Evolutionary conservation across 2,113 vertebrate genomes (phyloP).

Genomic region (Pseudopodoces humilis): DNA sequence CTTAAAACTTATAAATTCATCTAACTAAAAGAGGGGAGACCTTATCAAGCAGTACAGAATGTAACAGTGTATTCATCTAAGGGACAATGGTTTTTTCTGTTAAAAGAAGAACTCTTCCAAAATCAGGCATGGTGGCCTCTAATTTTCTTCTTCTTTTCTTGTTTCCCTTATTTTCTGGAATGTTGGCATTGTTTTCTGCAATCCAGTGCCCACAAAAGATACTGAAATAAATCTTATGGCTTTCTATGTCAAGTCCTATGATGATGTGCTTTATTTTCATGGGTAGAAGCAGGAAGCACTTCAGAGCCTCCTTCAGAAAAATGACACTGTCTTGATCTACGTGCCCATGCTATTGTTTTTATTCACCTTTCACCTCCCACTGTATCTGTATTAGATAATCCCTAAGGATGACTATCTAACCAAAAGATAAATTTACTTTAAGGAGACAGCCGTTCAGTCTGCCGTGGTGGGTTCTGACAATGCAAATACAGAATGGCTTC

Average conservation of each 20-base stretch:
- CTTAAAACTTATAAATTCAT: background rate
- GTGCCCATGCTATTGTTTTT: background rate
- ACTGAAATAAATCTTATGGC: background rate
- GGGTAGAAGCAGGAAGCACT: background rate
- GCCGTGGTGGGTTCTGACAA: rapidly evolving
- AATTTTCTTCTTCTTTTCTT: background rate
- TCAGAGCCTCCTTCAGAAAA: background rate
- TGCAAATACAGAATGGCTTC: background rate
- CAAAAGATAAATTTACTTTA: background rate
- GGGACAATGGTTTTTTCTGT: background rate
- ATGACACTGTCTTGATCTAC: background rate
- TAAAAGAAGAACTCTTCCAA: background rate
- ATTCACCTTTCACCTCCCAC: background rate
- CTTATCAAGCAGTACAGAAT: background rate
- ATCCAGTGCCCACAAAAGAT: background rate
- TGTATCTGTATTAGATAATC: background rate
- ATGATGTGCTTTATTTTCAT: background rate
- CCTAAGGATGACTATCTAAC: background rate
- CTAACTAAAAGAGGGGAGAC: background rate
- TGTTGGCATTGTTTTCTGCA: background rate
- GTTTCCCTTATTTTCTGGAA: background rate
- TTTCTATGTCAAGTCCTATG: background rate
- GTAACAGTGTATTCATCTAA: background rate
- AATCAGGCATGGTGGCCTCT: background rate
- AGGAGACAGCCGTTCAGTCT: rapidly evolving